A percentile compares a stretch with the other conserved stretches of the same genome.
These are phyloP conservation scores for Penaeus monodon DNA, from an alignment of 2,888 invertebrate species.

Conservation along the genomic window DNA sequence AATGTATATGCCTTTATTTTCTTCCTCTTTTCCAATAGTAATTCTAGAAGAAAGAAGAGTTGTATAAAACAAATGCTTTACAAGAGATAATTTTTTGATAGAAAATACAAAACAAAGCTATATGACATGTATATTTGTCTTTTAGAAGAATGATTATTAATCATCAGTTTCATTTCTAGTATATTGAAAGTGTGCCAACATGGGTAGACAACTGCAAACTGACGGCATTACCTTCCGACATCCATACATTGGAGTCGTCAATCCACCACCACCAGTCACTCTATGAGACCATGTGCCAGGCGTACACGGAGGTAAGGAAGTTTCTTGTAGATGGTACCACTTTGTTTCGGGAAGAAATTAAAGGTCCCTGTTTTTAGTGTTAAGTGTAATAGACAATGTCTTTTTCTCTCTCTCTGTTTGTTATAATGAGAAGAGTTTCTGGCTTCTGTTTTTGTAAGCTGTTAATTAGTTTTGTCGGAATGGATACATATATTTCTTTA, in stretches of 20 bases:
- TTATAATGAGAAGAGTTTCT: too few relatives aligned
- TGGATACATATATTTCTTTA: background rate
- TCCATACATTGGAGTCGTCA: constrained; percentile 89
- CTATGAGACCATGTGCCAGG: constrained; percentile 97
- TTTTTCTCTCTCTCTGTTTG: background rate
- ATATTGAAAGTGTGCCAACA: constrained; percentile 89
- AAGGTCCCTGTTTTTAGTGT: background rate
- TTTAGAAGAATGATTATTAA: background rate
- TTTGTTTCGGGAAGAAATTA: background rate
- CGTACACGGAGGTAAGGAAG: constrained; percentile 84
- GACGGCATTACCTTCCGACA: constrained; percentile 77
- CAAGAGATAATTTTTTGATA: too few relatives aligned
- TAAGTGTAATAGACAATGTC: background rate
- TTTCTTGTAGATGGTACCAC: background rate
- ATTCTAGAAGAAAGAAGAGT: too few relatives aligned
- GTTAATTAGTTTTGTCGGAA: too few relatives aligned
- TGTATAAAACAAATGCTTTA: too few relatives aligned
- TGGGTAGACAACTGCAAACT: constrained; percentile 93
- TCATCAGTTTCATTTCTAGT: constrained; percentile 73
- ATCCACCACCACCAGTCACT: constrained; percentile 93
- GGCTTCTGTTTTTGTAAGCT: too few relatives aligned
- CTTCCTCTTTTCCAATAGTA: too few relatives aligned
- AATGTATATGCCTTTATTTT: too few relatives aligned
- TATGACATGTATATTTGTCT: background rate
- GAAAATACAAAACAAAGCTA: too few relatives aligned